Base-by-base conservation (phyloP, 2,113 vertebrate species). In the Ageneiosus marmoratus region DNA sequence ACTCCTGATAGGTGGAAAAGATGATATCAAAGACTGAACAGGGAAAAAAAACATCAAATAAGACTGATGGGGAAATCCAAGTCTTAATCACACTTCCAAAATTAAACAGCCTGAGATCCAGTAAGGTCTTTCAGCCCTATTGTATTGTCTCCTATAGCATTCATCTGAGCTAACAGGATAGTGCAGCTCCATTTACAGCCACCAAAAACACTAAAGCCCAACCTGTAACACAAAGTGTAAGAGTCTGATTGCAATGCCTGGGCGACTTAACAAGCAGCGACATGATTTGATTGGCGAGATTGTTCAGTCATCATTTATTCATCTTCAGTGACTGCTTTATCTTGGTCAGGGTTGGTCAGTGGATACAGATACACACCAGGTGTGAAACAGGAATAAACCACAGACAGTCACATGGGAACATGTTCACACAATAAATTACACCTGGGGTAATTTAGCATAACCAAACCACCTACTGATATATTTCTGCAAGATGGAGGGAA, bases 71-170 rank as follows among this genome's bases (percentile, higher is more conserved):
- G 50, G 62, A 83, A 76, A 74, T 34, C 77, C 34, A 74, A 77
- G 16, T 22, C 34, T 67, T 83, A 80, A 83, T 86, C 50, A 83
- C 65, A 82, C 73, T 62, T 82, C 24, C 32, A 56, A 58, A 48
- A 58, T 77, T 51, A 69, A 80, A 80, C 29, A 79, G n/a, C 29
- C n/a, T 6, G 3, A 18, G 48, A 75, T 53, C 46, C 1, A 7
- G 44, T 74, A 50, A 73, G 44, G 44, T 50, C 72, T 3, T 51
- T 51, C 46, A 51, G 72, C 48, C 15, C 15, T 75, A 5, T 24
- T 78, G 56, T 13, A 34, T 3, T 69, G 63, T 53, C 8, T 41
- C 32, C 16, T 16, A 60, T 13, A 44, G 55, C 44, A 9, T 27
- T 24, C 22, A 16, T 48, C 77, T 79, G 77, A 60, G 77, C 37